Conservation (phyloP, 2,888 invertebrate species). For the Muscina levida region DNA sequence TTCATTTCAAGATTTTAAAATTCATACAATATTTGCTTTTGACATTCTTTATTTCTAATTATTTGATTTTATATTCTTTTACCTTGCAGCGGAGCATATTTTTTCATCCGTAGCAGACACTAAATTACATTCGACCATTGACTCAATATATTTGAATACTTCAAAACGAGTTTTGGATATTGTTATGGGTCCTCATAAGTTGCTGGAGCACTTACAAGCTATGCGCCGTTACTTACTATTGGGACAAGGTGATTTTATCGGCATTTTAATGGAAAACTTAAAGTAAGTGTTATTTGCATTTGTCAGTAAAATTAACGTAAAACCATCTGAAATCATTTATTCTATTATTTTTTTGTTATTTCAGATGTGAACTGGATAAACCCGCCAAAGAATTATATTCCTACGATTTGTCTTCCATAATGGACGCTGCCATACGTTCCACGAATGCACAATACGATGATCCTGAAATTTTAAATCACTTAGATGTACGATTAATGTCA, state of each 20-base stretch:
- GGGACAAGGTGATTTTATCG: slow-evolving; percentile 97
- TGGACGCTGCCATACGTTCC: slow-evolving; percentile 92
- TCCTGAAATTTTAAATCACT: slow-evolving; percentile 91
- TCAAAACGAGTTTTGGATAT: slow-evolving; percentile 92
- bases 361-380: slow-evolving; percentile 92
- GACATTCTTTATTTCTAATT: not conserved
- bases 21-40: not conserved
- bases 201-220: slow-evolving; percentile 94
- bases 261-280: slow-evolving; percentile 94
- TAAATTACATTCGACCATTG: slow-evolving; percentile 90
- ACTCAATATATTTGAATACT: slow-evolving; percentile 91
- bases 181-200: slow-evolving; percentile 91
- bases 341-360: slow-evolving; percentile 45
- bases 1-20: too few relatives aligned
- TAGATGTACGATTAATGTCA: slow-evolving; percentile 88
- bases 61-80: slow-evolving; percentile 16
- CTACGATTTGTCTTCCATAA: slow-evolving; percentile 91
- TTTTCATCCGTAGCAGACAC: slow-evolving; percentile 85
- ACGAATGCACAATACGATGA: slow-evolving; percentile 97
- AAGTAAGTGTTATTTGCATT: slow-evolving; percentile 82
- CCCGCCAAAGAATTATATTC: slow-evolving; percentile 91
- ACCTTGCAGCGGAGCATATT: slow-evolving; percentile 73
- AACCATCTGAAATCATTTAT: not conserved
- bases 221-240: slow-evolving; percentile 94
- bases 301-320: not conserved